These are phyloP conservation scores for Tachyglossus aculeatus DNA, from an alignment of 2,797 vertebrate species.

Conservation along the genomic window DNA sequence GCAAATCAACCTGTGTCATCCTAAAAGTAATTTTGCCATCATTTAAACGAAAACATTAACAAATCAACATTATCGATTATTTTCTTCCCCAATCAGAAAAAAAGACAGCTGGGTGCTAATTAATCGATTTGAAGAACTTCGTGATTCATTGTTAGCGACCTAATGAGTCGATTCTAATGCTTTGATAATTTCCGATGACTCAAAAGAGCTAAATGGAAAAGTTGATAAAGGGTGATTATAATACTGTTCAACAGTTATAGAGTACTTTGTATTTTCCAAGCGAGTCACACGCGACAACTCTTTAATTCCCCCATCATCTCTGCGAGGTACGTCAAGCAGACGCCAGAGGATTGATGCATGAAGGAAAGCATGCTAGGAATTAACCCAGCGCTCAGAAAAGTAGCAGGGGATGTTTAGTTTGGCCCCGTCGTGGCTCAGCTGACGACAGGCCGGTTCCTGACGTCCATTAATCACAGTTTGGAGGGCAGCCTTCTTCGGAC, in stretches of 20 bases:
- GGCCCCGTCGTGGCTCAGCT: neutral
- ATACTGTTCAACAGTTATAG: conserved; percentile 10
- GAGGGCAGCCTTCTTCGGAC: conserved; percentile 75
- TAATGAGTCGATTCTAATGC: conserved; percentile 30
- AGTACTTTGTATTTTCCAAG: neutral
- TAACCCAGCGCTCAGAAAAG: neutral
- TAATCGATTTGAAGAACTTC: neutral
- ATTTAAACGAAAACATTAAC: neutral
- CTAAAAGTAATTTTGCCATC: neutral
- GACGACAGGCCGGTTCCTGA: neutral
- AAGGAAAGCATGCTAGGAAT: neutral
- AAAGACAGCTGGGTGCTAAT: too few relatives aligned
- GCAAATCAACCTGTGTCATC: conserved; percentile 1
- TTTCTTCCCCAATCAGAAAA: neutral
- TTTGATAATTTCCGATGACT: conserved; percentile 17
- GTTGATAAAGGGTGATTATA: conserved; percentile 3
- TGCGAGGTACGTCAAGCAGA: neutral
- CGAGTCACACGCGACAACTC: neutral
- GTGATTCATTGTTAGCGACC: conserved; percentile 41
- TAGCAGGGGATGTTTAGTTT: neutral
- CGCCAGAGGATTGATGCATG: neutral
- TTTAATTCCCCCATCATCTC: neutral
- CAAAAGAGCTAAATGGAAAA: conserved; percentile 26
- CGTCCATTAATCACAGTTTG: conserved; percentile 43
- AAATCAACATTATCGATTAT: neutral